phyloP scores from a whole-genome alignment of 2,888 invertebrate species.

The Agrypnus murinus region DNA sequence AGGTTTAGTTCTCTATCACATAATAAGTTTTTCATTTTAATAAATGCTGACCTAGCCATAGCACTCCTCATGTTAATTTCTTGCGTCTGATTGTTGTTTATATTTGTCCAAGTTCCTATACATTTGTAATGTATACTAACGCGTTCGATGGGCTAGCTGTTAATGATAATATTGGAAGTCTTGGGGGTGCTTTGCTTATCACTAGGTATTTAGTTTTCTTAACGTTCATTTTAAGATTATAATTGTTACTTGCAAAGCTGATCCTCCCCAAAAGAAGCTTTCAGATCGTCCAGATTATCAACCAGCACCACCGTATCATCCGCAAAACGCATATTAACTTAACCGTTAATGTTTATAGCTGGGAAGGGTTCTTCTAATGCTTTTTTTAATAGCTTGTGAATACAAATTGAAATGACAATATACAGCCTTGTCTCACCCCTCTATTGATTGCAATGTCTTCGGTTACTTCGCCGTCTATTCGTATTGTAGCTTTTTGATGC shows the following conservation, averaged over 20 bases:
- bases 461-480: background rate
- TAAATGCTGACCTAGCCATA: conserved; percentile 11
- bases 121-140: conserved; percentile 14
- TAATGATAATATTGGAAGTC: conserved; percentile 18
- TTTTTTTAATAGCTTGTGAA: conserved; percentile 14
- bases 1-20: conserved; percentile 10
- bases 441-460: background rate
- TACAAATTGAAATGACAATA: conserved; percentile 18
- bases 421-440: conserved; percentile 8
- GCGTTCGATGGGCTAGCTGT: conserved; percentile 17
- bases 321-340: background rate
- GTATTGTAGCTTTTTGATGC: background rate
- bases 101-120: conserved; percentile 1
- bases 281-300: conserved; percentile 12
- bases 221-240: background rate
- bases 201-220: conserved; percentile 17
- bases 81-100: conserved; percentile 13
- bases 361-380: conserved; percentile 14
- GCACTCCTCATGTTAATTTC: conserved; percentile 8
- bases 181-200: conserved; percentile 19
- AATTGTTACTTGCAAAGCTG: conserved; percentile 8
- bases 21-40: conserved; percentile 6
- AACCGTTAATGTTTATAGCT: conserved; percentile 10
- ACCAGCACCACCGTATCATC: conserved; percentile 15
- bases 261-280: conserved; percentile 10